Percentiles rank a stretch among this genome's conserved stretches.
These are phyloP conservation scores for Galeruca laticollis DNA, from an alignment of 2,888 invertebrate genomes.

Conservation along the genomic window DNA sequence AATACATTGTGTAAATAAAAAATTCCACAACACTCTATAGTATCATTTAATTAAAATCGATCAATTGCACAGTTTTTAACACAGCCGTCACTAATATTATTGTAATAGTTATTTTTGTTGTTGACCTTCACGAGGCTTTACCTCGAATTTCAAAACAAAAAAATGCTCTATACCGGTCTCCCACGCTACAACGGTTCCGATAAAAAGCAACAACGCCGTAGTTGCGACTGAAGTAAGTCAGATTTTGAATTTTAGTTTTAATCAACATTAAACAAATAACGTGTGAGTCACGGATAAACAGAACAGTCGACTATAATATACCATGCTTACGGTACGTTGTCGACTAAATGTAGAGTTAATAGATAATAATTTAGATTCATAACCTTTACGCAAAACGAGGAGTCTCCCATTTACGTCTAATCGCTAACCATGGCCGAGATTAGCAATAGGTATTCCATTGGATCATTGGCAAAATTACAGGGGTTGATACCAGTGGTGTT, in stretches of 20 bases:
- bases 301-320: neutral
- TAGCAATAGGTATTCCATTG: neutral
- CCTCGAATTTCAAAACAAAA: conserved; percentile 16
- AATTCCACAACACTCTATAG: neutral
- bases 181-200: conserved; percentile 9
- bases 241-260: conserved; percentile 20
- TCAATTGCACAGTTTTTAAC: conserved; percentile 9
- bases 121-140: conserved; percentile 24
- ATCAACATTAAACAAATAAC: neutral
- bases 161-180: conserved; percentile 20
- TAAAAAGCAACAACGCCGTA: conserved; percentile 3
- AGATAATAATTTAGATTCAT: conserved; percentile 6
- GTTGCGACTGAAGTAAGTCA: neutral
- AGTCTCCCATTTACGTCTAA: conserved; percentile 11
- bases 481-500: neutral
- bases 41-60: conserved; percentile 12
- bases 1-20: conserved; percentile 1
- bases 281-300: conserved; percentile 9
- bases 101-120: conserved; percentile 29
- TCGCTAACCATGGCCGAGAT: conserved; percentile 22
- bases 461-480: conserved; percentile 8
- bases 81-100: conserved; percentile 21
- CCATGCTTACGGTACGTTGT: conserved; percentile 9
- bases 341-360: conserved; percentile 1
- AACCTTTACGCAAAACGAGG: conserved; percentile 17